Percentiles rank a stretch among this genome's conserved stretches.
phyloP scores from a whole-genome alignment of 1,140 invertebrate species.

The Pemphigus obesinymphae region DNA sequence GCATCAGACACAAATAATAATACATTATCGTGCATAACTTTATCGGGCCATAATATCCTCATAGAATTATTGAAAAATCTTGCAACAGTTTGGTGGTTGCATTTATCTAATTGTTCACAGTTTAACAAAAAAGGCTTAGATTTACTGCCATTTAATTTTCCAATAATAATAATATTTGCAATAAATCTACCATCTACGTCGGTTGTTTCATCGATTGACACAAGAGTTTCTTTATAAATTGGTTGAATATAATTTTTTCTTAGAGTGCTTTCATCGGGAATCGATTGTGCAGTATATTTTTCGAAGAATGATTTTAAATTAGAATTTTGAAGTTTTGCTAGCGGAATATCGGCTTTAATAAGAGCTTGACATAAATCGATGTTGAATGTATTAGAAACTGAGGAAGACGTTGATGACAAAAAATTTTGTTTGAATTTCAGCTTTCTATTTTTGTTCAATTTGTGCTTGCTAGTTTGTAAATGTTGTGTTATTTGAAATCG shows the following conservation, averaged over 20 bases:
- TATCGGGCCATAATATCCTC: no score
- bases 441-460: not conserved
- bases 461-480: not conserved
- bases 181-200: not conserved
- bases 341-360: not conserved
- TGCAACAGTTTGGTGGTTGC: no score
- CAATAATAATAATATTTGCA: not conserved
- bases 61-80: no score
- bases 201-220: not conserved
- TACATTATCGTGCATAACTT: no score
- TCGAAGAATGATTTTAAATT: not conserved
- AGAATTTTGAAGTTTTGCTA: not conserved
- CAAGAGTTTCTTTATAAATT: not conserved
- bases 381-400: not conserved
- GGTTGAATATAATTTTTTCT: not conserved
- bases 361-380: not conserved
- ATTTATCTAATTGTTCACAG: no score
- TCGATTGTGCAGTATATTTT: not conserved
- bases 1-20: no score
- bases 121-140: no score
- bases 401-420: no score
- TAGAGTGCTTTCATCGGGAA: not conserved
- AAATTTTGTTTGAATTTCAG: no score
- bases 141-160: not conserved
- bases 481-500: no score